Evolutionary conservation across 2,113 vertebrate genomes (phyloP), one percentile per base, ranked within the genome.

Genomic region (Notothenia coriiceps): DNA sequence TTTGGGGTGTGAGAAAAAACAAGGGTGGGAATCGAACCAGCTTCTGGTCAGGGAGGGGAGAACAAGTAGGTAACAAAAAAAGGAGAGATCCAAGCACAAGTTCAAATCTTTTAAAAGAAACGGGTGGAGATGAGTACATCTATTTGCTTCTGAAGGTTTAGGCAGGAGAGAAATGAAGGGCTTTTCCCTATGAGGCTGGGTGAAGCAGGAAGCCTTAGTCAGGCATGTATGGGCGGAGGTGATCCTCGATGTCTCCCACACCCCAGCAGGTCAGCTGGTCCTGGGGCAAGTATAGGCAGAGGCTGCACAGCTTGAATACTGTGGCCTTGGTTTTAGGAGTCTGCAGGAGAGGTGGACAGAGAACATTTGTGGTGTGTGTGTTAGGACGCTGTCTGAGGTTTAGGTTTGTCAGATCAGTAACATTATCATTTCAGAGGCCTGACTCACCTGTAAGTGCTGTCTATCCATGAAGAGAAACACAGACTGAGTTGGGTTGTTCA

Each of bases 271-370:
- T 99, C 94, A 99, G 97, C 96, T 99, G 98, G 89, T 99, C 98
- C 96, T 99, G 98, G 82, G 98, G 98, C 95, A 99, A 95, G 96
- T 98, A 99, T 90, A 99, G 96, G 96, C 98, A 99, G 92, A 99
- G 96, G 96, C 98, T 99, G 97, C 98, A 99, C 96, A 99, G 96
- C 96, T 99, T 99, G 97, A 99, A 98, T 95, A 99, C 96, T 92
- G 97, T 98, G 93, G 98, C 97, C 98, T 99, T 99, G 94, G 96
- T 97, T 97, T 99, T 99, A 95, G 97, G 96, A 97, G 98, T 99
- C 98, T 99, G 91, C 46, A 88, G 70, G 18, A 54, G 63, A 82
- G 77, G 8, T 74, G 70, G 18, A 59, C 18, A 77, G 3, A 79
- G 20, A 22, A 70, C 2, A 25, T 73, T 44, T 49, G 55, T 40